Conservation (phyloP, 2,797 vertebrate species). For the Petrocephalus sullivani region DNA sequence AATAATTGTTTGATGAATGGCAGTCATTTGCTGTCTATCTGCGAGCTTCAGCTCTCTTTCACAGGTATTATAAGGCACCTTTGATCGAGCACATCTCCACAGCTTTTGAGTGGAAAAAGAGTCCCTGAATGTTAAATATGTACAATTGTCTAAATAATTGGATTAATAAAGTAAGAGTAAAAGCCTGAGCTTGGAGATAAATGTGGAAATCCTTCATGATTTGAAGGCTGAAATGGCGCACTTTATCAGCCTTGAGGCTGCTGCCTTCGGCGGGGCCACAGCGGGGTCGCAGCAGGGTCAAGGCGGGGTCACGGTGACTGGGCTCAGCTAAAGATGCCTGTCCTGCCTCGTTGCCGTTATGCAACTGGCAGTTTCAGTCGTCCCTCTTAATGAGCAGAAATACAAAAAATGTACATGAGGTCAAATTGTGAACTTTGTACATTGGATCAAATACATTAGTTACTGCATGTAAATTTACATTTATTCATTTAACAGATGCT, state of each 20-base stretch:
- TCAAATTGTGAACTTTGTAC: not conserved
- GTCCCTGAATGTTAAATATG: conserved; percentile 60
- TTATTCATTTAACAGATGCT: not conserved
- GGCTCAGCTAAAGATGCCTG: no score
- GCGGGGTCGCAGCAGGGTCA: no score
- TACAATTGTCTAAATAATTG: conserved; percentile 67
- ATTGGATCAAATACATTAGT: not conserved
- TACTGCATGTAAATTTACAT: not conserved
- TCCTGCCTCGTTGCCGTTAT: not conserved
- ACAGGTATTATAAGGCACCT: conserved; percentile 53
- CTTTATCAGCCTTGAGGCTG: not conserved
- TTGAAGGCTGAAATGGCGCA: conserved; percentile 57
- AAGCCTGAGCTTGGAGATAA: conserved; percentile 30
- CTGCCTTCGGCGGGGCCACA: not conserved
- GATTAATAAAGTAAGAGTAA: conserved; percentile 55
- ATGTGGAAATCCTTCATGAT: conserved; percentile 60
- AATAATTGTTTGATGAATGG: conserved; percentile 67
- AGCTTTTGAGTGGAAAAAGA: conserved; percentile 42
- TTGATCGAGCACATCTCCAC: conserved; percentile 48
- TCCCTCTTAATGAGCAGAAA: not conserved
- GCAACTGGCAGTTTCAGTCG: not conserved
- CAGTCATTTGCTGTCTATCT: conserved; percentile 57
- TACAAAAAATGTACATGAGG: not conserved
- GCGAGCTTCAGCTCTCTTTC: conserved; percentile 60
- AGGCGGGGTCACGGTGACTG: no score